Percentiles rank a stretch among this genome's conserved stretches.
phyloP scores from a whole-genome alignment of 2,113 vertebrate genomes.

The Scortum barcoo region DNA sequence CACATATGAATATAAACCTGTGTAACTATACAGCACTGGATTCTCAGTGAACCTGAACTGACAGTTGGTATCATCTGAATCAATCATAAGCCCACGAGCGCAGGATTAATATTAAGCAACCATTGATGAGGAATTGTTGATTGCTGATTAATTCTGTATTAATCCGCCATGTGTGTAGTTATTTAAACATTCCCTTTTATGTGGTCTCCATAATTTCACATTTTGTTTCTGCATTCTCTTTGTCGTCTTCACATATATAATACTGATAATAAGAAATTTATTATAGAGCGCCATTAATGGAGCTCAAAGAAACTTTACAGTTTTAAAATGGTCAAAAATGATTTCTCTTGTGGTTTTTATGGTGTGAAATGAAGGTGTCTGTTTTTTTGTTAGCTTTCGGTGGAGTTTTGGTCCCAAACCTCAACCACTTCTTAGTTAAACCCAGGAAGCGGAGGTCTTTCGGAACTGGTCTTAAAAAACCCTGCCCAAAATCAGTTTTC shows the following conservation, averaged over 20 bases:
- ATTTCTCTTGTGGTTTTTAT: background rate
- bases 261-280: too few species aligned
- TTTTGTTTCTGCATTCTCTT: background rate
- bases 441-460: background rate
- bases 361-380: background rate
- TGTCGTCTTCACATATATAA: background rate
- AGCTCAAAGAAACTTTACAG: too few species aligned
- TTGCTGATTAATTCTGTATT: background rate
- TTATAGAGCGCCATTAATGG: too few species aligned
- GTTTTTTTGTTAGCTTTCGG: background rate
- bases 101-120: background rate
- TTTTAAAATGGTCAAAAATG: too few species aligned
- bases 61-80: background rate
- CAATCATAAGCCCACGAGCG: background rate
- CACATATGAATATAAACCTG: background rate
- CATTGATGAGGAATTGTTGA: background rate
- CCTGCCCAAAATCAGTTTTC: background rate
- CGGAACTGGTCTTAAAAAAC: background rate
- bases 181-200: background rate
- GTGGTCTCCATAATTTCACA: too few species aligned
- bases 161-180: background rate
- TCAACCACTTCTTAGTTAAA: background rate
- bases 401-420: background rate
- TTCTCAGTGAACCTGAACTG: slow-evolving; percentile 1
- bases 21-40: background rate